A percentile compares a stretch with the other conserved stretches of the same genome.
Evolutionary conservation across 1,140 invertebrate genomes (phyloP).

Genomic region (Camponotus floridanus): DNA sequence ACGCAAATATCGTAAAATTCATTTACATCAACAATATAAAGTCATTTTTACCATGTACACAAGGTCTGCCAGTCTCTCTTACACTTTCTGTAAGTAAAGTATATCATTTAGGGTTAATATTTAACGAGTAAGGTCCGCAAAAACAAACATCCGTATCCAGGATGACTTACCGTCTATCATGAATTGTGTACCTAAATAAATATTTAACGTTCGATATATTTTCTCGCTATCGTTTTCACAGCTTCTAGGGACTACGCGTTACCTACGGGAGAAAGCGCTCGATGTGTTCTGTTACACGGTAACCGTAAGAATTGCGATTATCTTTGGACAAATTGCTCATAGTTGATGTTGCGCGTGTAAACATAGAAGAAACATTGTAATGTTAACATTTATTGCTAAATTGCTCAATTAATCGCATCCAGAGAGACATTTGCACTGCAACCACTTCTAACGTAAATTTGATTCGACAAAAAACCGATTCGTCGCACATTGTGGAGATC

Average conservation of each 20-base stretch:
- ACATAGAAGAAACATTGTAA: not conserved
- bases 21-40: not conserved
- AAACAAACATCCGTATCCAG: slow-evolving; percentile 71
- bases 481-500: slow-evolving; percentile 1
- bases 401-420: not conserved
- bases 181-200: slow-evolving; percentile 59
- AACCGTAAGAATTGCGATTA: slow-evolving; percentile 60
- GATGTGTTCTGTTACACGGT: slow-evolving; percentile 52
- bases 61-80: slow-evolving; percentile 26
- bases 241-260: slow-evolving; percentile 56
- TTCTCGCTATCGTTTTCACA: slow-evolving; percentile 40
- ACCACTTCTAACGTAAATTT: not conserved
- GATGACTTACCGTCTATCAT: slow-evolving; percentile 61
- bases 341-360: slow-evolving; percentile 10
- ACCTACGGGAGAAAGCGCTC: slow-evolving; percentile 49
- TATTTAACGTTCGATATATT: slow-evolving; percentile 37
- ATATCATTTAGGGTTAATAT: slow-evolving; percentile 52
- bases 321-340: slow-evolving; percentile 42
- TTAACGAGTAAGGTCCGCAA: slow-evolving; percentile 37
- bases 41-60: not conserved
- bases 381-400: not conserved
- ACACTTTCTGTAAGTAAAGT: slow-evolving; percentile 49
- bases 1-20: not conserved
- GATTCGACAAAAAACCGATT: not conserved
- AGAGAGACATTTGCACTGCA: not conserved